Conservation (phyloP, 2,113 vertebrate species). For the Bubo bubo region DNA sequence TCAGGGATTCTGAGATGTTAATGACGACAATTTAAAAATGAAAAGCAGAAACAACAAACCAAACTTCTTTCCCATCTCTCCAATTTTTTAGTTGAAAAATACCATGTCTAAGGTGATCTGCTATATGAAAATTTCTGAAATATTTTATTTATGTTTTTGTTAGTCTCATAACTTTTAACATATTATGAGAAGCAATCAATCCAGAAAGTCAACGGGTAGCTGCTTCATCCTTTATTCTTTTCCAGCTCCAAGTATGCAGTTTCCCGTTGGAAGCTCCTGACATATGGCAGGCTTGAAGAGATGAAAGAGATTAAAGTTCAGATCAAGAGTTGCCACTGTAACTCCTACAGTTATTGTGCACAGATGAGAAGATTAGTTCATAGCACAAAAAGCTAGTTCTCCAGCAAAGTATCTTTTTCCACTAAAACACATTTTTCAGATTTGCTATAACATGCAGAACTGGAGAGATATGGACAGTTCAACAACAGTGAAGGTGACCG, state of each 20-base stretch:
- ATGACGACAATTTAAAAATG: rapidly evolving
- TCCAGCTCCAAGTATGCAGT: not conserved
- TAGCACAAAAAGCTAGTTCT: not conserved
- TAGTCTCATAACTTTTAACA: not conserved
- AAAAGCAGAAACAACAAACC: not conserved
- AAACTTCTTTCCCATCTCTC: not conserved
- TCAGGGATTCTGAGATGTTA: not conserved
- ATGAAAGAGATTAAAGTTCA: not conserved
- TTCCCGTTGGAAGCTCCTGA: not conserved
- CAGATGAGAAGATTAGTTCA: not conserved
- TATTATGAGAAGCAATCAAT: not conserved
- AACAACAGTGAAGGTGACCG: rapidly evolving
- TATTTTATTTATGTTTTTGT: not conserved
- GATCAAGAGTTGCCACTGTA: not conserved
- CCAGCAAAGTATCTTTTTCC: not conserved
- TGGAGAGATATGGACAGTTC: not conserved
- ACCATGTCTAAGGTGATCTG: not conserved
- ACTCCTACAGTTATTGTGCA: not conserved
- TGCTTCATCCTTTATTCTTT: not conserved
- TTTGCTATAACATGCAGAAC: not conserved
- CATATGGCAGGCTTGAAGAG: not conserved
- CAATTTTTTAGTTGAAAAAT: not conserved
- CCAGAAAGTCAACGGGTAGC: not conserved
- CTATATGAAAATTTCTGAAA: not conserved
- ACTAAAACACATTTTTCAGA: not conserved